These are phyloP conservation scores for Cercopithecus mitis DNA, from an alignment of 2,797 vertebrate species.

Conservation along the genomic window DNA sequence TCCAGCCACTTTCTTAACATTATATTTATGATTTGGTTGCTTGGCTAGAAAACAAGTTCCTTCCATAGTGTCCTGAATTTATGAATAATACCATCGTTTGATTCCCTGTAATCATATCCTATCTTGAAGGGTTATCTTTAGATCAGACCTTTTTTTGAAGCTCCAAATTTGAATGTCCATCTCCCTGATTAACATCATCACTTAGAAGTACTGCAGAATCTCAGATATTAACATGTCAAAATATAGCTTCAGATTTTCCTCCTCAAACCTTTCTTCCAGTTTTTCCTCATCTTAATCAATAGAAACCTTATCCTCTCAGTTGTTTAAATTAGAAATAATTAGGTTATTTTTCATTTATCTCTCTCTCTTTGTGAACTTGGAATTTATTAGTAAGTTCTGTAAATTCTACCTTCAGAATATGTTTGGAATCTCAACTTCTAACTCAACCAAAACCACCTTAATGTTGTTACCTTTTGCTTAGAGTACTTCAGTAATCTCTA, in stretches of 20 bases:
- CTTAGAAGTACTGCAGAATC: background rate
- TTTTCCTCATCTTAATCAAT: background rate
- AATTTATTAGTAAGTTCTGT: background rate
- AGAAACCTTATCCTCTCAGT: background rate
- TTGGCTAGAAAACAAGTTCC: background rate
- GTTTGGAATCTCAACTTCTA: background rate
- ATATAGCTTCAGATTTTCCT: background rate
- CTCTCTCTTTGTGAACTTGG: background rate
- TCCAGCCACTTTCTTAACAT: background rate
- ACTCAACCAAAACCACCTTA: background rate
- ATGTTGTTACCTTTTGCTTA: background rate
- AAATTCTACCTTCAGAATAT: background rate
- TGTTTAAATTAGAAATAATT: background rate
- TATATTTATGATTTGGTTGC: background rate
- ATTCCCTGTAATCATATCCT: constrained; percentile 16
- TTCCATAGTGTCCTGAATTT: background rate
- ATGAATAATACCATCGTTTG: constrained; percentile 27
- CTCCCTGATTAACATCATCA: background rate
- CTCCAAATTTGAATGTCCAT: background rate
- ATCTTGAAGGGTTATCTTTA: constrained; percentile 18
- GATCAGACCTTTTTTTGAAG: constrained; percentile 49
- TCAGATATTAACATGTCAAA: constrained; percentile 13
- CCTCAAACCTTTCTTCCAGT: background rate
- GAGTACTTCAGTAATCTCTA: background rate
- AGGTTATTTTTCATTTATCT: background rate